A percentile compares a stretch with the other conserved stretches of the same genome.
Conservation (phyloP, 2,888 invertebrate species). For the Synergus laeviventris region DNA sequence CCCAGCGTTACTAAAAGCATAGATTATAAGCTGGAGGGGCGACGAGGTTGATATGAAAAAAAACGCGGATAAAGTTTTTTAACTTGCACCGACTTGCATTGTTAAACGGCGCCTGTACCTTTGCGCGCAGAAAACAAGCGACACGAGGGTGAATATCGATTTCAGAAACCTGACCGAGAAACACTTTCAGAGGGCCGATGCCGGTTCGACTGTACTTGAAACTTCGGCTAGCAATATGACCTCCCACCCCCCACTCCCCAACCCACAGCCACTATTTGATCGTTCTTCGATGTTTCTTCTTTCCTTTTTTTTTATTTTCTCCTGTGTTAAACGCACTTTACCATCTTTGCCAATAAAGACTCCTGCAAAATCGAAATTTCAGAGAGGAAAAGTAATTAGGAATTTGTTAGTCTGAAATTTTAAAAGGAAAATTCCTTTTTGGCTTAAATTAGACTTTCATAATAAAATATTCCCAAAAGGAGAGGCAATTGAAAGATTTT, state of each 20-base stretch:
- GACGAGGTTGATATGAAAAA: slow-evolving; percentile 28
- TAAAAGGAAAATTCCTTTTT: no score
- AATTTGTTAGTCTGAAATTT: no score
- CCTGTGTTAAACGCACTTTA: slow-evolving; percentile 19
- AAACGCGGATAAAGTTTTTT: slow-evolving; percentile 17
- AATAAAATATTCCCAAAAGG: no score
- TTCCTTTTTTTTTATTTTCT: not conserved
- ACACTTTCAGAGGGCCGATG: slow-evolving; percentile 41
- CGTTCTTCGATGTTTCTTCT: slow-evolving; percentile 26
- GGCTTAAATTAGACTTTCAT: no score
- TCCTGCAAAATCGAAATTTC: slow-evolving; percentile 3
- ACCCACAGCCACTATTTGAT: no score
- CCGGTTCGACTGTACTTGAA: slow-evolving; percentile 46
- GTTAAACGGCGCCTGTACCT: slow-evolving; percentile 38
- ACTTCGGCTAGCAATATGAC: slow-evolving; percentile 40
- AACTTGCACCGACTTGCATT: slow-evolving; percentile 38
- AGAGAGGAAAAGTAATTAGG: not conserved
- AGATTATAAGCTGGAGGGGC: slow-evolving; percentile 16
- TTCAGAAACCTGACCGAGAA: slow-evolving; percentile 47
- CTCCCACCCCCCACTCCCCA: not conserved
- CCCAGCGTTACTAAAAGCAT: slow-evolving; percentile 31
- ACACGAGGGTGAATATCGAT: slow-evolving; percentile 46
- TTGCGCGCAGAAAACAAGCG: slow-evolving; percentile 40
- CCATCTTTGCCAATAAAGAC: slow-evolving; percentile 3
- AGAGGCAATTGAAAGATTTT: no score